These are phyloP conservation scores for Engystomops pustulosus DNA, from an alignment of 2,113 vertebrate genomes.

Conservation along the genomic window DNA sequence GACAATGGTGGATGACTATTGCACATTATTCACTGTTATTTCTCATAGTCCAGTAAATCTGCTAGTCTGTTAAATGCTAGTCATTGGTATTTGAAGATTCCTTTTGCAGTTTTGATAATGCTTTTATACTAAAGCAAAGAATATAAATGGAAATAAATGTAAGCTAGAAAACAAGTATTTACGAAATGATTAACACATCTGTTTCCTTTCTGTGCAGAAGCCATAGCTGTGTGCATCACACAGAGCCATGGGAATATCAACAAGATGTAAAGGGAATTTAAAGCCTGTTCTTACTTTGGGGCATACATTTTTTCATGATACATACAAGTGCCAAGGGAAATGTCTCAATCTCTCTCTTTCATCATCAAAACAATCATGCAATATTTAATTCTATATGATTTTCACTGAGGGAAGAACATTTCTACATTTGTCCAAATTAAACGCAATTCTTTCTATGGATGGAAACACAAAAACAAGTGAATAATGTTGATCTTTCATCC, in stretches of 20 bases:
- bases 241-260: slow-evolving; percentile 14
- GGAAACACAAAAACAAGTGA: background rate
- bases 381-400: slow-evolving; percentile 27
- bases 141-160: background rate
- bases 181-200: background rate
- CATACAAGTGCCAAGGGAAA: slow-evolving; percentile 27
- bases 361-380: slow-evolving; percentile 19
- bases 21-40: too few relatives aligned
- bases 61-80: background rate
- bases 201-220: background rate
- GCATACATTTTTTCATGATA: slow-evolving; percentile 21
- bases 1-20: too few relatives aligned
- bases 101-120: background rate
- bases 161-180: background rate
- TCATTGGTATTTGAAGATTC: background rate
- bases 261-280: slow-evolving; percentile 23
- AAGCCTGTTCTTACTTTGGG: slow-evolving; percentile 24
- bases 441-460: background rate
- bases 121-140: background rate
- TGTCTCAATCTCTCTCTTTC: slow-evolving; percentile 13
- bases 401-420: background rate
- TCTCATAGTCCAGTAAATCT: background rate
- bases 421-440: background rate
- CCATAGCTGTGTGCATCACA: background rate
- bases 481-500: background rate